Percentiles rank a stretch among this genome's conserved stretches.
phyloP scores from a whole-genome alignment of 1,140 invertebrate genomes.

The Drosophila nigrodunni region DNA sequence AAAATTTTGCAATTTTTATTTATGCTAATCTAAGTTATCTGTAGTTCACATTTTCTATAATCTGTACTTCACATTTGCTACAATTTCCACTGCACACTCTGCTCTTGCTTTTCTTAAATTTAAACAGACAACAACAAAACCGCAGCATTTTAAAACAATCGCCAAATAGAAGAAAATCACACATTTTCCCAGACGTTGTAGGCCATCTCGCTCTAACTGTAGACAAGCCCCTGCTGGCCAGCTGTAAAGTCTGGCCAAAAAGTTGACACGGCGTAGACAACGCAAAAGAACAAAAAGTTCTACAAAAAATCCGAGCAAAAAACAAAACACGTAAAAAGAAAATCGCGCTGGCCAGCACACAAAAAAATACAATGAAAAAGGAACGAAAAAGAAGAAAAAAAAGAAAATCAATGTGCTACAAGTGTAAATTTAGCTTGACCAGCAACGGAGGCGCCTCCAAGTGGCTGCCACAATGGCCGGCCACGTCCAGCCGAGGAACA shows the following conservation, averaged over 20 bases:
- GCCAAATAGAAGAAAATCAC: slow-evolving; percentile 9
- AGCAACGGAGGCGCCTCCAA: slow-evolving; percentile 37
- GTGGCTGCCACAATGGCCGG: slow-evolving; percentile 58
- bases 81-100: too few relatives aligned
- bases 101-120: slow-evolving; percentile 18
- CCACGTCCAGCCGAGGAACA: slow-evolving; percentile 70
- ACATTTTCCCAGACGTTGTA: slow-evolving; percentile 30
- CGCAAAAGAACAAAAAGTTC: slow-evolving; percentile 28
- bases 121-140: slow-evolving; percentile 29
- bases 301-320: slow-evolving; percentile 40
- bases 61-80: too few relatives aligned
- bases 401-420: slow-evolving; percentile 77
- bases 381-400: slow-evolving; percentile 22
- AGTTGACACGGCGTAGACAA: slow-evolving; percentile 69
- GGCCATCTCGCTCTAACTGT: neutral
- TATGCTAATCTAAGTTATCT: too few relatives aligned
- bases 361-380: slow-evolving; percentile 21
- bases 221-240: slow-evolving; percentile 48
- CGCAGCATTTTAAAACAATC: slow-evolving; percentile 29
- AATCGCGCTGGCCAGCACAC: slow-evolving; percentile 38
- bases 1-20: too few relatives aligned
- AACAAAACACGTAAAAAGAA: slow-evolving; percentile 50
- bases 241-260: slow-evolving; percentile 66
- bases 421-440: slow-evolving; percentile 80
- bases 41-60: too few relatives aligned